A percentile compares a stretch with the other conserved stretches of the same genome.
Evolutionary conservation across 2,888 invertebrate genomes (phyloP).

Genomic region (Leucoma salicis): DNA sequence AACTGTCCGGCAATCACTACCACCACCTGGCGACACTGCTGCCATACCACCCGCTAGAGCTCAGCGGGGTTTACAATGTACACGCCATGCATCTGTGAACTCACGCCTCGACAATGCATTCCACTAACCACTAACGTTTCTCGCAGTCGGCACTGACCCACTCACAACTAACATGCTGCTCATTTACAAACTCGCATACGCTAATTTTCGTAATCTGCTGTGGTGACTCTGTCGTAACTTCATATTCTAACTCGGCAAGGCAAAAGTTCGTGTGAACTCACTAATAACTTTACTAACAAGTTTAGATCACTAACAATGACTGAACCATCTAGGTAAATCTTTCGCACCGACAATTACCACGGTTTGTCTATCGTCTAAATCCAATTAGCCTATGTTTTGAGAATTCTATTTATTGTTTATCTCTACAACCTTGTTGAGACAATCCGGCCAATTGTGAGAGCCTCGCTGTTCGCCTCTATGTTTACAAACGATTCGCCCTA

Average conservation of each 20-base stretch:
- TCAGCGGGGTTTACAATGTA: slow-evolving; percentile 86
- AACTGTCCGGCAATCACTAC: slow-evolving; percentile 83
- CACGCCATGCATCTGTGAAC: slow-evolving; percentile 91
- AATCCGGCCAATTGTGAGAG: slow-evolving; percentile 71
- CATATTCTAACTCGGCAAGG: slow-evolving; percentile 64
- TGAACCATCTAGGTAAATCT: slow-evolving; percentile 79
- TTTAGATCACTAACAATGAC: slow-evolving; percentile 78
- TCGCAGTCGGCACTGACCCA: slow-evolving; percentile 57
- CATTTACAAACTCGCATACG: slow-evolving; percentile 61
- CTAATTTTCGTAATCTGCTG: slow-evolving; percentile 63
- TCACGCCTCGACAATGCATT: slow-evolving; percentile 79
- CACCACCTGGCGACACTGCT: slow-evolving; percentile 84
- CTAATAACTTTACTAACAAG: slow-evolving; percentile 78
- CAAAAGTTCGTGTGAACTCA: slow-evolving; percentile 73
- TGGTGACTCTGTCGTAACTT: slow-evolving; percentile 71
- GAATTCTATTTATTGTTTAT: slow-evolving; percentile 74
- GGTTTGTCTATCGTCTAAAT: no score
- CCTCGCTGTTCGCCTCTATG: slow-evolving; percentile 62
- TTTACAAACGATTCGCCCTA: slow-evolving; percentile 75
- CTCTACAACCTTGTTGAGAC: slow-evolving; percentile 67
- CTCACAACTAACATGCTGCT: slow-evolving; percentile 56
- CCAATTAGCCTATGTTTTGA: slow-evolving; percentile 75
- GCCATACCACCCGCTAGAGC: slow-evolving; percentile 86
- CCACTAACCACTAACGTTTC: slow-evolving; percentile 69
- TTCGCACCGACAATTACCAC: slow-evolving; percentile 74